A percentile compares a stretch with the other conserved stretches of the same genome.
Evolutionary conservation across 2,797 vertebrate species (phyloP).

Genomic region (Steatocranus sp.): DNA sequence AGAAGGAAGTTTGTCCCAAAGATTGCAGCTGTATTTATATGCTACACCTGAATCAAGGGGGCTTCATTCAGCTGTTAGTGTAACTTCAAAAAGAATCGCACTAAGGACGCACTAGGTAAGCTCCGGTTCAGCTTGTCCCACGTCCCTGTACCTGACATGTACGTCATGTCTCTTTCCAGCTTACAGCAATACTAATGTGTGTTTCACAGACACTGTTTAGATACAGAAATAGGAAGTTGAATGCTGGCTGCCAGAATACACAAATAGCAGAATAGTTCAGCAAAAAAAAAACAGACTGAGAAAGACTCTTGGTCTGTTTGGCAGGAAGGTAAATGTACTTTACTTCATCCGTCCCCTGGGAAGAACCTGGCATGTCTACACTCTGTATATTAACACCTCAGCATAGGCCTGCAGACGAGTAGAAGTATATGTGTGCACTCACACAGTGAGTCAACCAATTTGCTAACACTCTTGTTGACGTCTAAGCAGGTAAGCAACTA

Average conservation of each 20-base stretch:
- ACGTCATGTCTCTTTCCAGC: not conserved
- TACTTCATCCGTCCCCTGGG: constrained; percentile 35
- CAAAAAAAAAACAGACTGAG: constrained; percentile 21
- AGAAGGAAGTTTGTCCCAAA: not conserved
- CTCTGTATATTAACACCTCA: constrained; percentile 45
- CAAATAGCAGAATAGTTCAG: constrained; percentile 39
- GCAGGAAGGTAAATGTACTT: constrained; percentile 27
- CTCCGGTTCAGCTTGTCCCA: not conserved
- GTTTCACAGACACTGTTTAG: constrained; percentile 20
- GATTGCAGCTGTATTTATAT: not conserved
- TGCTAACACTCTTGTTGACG: not conserved
- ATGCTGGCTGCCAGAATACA: constrained; percentile 13
- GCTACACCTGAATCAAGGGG: not conserved
- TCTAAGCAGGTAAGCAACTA: not conserved
- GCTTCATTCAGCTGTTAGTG: not conserved
- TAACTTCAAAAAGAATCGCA: not conserved
- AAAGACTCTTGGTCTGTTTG: constrained; percentile 15
- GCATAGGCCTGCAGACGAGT: not conserved
- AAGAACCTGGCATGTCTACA: constrained; percentile 28
- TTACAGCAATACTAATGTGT: constrained; percentile 24
- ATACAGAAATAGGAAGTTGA: constrained; percentile 42
- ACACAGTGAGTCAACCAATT: not conserved
- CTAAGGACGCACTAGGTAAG: not conserved
- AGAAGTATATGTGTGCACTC: not conserved
- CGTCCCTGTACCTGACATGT: not conserved